Conservation (phyloP, 2,113 vertebrate species). For the Lynx canadensis region DNA sequence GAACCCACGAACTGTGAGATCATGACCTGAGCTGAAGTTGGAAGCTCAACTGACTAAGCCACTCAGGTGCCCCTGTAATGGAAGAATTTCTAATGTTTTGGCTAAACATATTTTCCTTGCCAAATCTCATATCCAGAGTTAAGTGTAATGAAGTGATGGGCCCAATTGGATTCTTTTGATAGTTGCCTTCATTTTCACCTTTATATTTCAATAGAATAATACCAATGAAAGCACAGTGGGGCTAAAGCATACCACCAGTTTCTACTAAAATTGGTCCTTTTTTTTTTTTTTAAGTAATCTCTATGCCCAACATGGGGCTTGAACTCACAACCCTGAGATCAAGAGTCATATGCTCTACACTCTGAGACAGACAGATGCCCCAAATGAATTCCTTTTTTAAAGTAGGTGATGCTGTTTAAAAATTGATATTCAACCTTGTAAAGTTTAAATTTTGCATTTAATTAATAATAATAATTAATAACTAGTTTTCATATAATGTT, state of each 20-base stretch:
- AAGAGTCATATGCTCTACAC: background rate
- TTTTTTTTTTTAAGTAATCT: background rate
- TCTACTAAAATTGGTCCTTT: background rate
- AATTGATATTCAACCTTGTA: background rate
- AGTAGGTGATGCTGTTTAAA: background rate
- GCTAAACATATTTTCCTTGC: conserved; percentile 39
- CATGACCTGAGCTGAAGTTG: no score
- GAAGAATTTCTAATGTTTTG: conserved; percentile 41
- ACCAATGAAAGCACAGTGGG: background rate
- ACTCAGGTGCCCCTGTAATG: background rate
- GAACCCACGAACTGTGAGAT: no score
- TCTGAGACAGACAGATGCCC: background rate
- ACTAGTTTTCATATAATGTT: background rate
- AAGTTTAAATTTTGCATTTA: conserved; percentile 5
- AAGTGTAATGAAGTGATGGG: conserved; percentile 54
- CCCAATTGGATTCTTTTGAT: conserved; percentile 15
- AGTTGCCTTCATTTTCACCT: conserved; percentile 46
- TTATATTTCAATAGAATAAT: background rate
- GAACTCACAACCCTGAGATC: background rate
- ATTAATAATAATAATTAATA: background rate
- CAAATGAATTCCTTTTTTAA: background rate
- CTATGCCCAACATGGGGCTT: background rate
- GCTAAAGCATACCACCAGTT: background rate
- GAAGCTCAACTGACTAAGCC: no score
- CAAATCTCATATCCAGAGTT: conserved; percentile 51